Evolutionary conservation across 2,888 invertebrate species (phyloP).

Genomic region (Thymelicus sylvestris): DNA sequence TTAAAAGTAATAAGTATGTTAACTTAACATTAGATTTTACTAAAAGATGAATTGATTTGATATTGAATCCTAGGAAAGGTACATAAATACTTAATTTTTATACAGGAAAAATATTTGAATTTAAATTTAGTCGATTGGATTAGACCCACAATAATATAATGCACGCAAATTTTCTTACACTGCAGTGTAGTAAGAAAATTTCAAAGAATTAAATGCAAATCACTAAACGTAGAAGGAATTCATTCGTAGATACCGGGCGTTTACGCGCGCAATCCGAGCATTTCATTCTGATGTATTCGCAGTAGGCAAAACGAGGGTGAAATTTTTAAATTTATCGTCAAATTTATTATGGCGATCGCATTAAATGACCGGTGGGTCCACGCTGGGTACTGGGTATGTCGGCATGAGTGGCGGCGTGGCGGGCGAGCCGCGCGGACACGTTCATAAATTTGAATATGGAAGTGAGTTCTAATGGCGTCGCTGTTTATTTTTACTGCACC

Average conservation of each 20-base stretch:
- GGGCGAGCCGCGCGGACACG: constrained; percentile 66
- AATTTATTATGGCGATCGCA: constrained; percentile 68
- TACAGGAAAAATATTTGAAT: no score
- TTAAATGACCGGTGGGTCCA: constrained; percentile 64
- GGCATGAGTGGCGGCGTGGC: constrained; percentile 51
- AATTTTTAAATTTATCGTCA: constrained; percentile 76
- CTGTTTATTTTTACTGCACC: constrained; percentile 86
- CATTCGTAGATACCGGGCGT: constrained; percentile 22
- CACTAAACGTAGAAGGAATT: constrained; percentile 9
- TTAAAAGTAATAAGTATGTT: no score
- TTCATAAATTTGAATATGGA: constrained; percentile 86
- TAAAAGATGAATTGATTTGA: no score
- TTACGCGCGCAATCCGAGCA: constrained; percentile 39
- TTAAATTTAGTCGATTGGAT: no score
- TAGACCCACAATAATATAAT: background rate
- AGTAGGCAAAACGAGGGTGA: constrained; percentile 64
- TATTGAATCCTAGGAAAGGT: no score
- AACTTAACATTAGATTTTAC: no score
- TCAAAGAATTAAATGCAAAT: constrained; percentile 9
- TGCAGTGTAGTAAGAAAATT: constrained; percentile 1
- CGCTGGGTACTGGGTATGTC: constrained; percentile 5
- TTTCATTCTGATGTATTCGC: constrained; percentile 41
- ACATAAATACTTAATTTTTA: no score
- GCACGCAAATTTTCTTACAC: background rate
- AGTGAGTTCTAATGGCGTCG: constrained; percentile 85